Percentiles rank a stretch among this genome's conserved stretches.
Evolutionary conservation across 2,113 vertebrate genomes (phyloP).

Genomic region (Zosterops japonicus): DNA sequence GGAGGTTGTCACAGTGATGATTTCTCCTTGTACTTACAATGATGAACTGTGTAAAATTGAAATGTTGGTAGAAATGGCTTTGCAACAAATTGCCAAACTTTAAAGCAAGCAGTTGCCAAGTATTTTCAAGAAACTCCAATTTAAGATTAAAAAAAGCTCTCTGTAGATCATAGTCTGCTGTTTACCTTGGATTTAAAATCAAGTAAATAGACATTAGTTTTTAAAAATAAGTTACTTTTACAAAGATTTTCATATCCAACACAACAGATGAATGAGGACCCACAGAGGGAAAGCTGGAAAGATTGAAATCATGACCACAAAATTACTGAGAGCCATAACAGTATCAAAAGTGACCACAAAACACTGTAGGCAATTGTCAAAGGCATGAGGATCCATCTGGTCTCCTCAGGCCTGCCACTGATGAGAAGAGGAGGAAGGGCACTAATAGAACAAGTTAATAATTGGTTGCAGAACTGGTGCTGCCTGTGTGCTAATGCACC

Average conservation of each 20-base stretch:
- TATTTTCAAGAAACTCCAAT: neutral
- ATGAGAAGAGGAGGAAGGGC: neutral
- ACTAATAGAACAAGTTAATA: neutral
- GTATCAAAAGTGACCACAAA: neutral
- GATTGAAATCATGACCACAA: neutral
- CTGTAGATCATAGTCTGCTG: neutral
- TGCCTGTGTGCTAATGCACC: too few species aligned
- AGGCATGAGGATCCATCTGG: neutral
- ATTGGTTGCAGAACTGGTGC: neutral
- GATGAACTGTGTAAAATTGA: neutral
- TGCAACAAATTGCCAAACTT: neutral
- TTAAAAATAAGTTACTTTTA: neutral
- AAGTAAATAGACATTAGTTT: neutral
- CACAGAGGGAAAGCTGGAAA: neutral
- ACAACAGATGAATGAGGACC: neutral
- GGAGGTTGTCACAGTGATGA: neutral
- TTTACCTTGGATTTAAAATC: neutral
- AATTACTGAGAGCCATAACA: neutral
- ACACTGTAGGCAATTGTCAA: neutral
- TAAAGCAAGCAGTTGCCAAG: neutral
- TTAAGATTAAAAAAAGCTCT: neutral
- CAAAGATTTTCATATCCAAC: neutral
- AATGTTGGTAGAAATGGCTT: neutral
- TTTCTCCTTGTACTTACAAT: neutral
- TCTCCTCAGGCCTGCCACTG: neutral